Percentiles rank a stretch among this genome's conserved stretches.
These are phyloP conservation scores for Listrodromus nycthemerus DNA, from an alignment of 2,888 invertebrate genomes.

Conservation along the genomic window DNA sequence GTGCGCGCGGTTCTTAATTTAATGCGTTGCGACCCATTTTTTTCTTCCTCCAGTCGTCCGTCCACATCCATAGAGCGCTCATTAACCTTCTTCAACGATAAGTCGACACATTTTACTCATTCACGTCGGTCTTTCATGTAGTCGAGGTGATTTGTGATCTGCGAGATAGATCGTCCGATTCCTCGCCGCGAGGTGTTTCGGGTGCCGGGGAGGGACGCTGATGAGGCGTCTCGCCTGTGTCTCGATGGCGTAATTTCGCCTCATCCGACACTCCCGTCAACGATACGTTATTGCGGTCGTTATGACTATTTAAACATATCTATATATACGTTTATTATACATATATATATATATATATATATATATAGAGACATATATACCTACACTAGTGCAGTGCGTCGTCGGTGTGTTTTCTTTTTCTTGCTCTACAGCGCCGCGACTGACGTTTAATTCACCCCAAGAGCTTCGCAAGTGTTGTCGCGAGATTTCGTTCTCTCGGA, in stretches of 20 bases:
- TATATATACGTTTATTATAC: neutral
- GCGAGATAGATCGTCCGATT: constrained; percentile 45
- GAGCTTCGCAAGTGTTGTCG: constrained; percentile 19
- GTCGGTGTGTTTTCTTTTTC: constrained; percentile 21
- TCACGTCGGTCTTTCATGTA: neutral
- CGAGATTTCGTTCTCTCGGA: constrained; percentile 19
- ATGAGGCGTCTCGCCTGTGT: constrained; percentile 44
- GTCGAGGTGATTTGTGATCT: constrained; percentile 24
- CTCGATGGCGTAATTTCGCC: constrained; percentile 45
- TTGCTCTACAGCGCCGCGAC: constrained; percentile 35
- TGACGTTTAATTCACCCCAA: constrained; percentile 29
- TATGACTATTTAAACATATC: constrained; percentile 13
- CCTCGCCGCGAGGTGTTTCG: constrained; percentile 22
- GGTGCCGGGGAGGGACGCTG: constrained; percentile 38
- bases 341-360: neutral
- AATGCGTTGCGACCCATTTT: neutral
- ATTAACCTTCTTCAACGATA: constrained; percentile 2
- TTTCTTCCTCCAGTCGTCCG: neutral
- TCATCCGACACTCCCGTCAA: neutral
- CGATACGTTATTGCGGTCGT: constrained; percentile 2
- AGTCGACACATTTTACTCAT: neutral
- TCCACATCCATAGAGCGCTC: constrained; percentile 9
- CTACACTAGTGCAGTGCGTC: constrained; percentile 3
- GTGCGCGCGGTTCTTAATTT: constrained; percentile 23
- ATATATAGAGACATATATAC: neutral